Base-by-base conservation (phyloP, 2,113 vertebrate genomes). In the Morone saxatilis region DNA sequence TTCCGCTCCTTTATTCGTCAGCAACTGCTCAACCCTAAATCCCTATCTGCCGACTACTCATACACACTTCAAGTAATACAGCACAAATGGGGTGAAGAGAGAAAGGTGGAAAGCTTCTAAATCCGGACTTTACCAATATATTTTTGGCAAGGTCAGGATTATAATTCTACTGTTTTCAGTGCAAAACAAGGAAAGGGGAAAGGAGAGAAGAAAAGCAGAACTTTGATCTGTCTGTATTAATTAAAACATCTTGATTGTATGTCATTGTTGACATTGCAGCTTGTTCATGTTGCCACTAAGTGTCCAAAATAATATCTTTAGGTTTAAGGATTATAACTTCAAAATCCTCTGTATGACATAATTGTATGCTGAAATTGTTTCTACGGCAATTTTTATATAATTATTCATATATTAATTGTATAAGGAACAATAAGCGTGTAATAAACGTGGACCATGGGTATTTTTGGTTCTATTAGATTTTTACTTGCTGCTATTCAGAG, bases 1-100 rank as follows among this genome's bases (percentile, higher is more conserved):
- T 75, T 74, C 56, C 48, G 69, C 38, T 31, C 76, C 51, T 36
- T 51, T 6, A n/a, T 53, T 51, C 60, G 12, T 53, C 38, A 65
- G 25, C 59, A 48, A 43, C 38, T 76, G 38, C 40, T 54, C 43
- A 2, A 13, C 47, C 12, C 9, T 11, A 14, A 62, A 62, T n/a
- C 73, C 60, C 8, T 6, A 5, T 76, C 60, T 17, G n/a, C 13
- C n/a, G 1, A 4, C n/a, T 10, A 0, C 36, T 61, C 14, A 14
- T 61, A 62, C 60, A 62, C 17, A 62, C 60, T 62, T 40, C 17
- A 38, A 36, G 5, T 12, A 59, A 59, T 31, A 14, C 56, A 3
- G 7, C 14, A 14, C 8, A 56, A 25, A 2, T 22, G 56, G 12
- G 22, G 22, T 31, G 25, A 60, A 16, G 25, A 16, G 57, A 36